Percentiles rank a stretch among this genome's conserved stretches.
These are phyloP conservation scores for Seladonia tumulorum DNA, from an alignment of 2,888 invertebrate genomes.

Conservation along the genomic window DNA sequence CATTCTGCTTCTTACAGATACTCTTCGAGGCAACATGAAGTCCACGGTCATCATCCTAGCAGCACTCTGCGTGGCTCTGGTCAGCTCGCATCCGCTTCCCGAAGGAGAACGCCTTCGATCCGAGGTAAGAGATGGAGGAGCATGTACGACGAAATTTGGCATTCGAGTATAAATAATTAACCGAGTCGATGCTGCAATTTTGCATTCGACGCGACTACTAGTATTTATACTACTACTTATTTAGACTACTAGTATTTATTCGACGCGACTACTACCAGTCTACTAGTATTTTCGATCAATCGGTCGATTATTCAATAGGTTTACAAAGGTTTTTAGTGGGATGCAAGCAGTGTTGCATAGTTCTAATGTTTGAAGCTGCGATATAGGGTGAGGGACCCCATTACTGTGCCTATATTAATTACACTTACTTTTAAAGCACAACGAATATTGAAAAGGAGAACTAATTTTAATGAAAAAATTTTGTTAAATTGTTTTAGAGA, in stretches of 20 bases:
- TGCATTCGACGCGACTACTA: background rate
- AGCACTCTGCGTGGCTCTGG: conserved; percentile 77
- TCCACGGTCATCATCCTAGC: conserved; percentile 74
- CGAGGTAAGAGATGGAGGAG: conserved; percentile 73
- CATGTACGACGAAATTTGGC: background rate
- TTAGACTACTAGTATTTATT: too few relatives aligned
- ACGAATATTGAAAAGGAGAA: too few relatives aligned
- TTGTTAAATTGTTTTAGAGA: too few relatives aligned
- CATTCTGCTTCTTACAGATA: conserved; percentile 49
- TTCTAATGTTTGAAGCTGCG: background rate
- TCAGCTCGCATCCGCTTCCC: conserved; percentile 78
- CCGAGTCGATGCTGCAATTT: background rate
- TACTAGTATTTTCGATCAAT: background rate
- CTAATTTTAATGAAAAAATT: too few relatives aligned
- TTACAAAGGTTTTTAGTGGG: background rate
- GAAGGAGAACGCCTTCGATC: conserved; percentile 77
- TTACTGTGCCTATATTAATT: too few relatives aligned
- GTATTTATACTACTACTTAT: too few relatives aligned
- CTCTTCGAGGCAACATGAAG: conserved; percentile 73
- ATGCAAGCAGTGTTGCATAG: background rate
- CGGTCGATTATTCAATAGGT: background rate
- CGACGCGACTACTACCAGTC: too few relatives aligned
- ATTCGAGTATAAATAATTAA: background rate
- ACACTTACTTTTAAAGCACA: too few relatives aligned
- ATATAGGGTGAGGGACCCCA: background rate